Evolutionary conservation across 2,113 vertebrate species (phyloP).

Genomic region (Lonchura striata): DNA sequence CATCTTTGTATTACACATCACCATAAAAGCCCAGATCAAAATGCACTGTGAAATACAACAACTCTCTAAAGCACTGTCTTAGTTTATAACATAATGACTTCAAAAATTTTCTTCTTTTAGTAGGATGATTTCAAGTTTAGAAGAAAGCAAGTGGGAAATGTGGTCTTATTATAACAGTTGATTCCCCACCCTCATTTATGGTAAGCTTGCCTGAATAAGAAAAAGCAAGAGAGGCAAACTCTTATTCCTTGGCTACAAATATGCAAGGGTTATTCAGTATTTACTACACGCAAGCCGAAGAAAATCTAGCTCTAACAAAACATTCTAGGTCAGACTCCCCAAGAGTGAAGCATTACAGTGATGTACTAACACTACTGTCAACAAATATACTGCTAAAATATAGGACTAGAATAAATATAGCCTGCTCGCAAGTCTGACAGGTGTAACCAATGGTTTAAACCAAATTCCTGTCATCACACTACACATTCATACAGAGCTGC

Average conservation of each 20-base stretch:
- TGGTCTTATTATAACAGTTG: not conserved
- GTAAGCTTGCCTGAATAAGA: not conserved
- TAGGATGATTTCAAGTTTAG: not conserved
- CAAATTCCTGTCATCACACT: conserved; percentile 16
- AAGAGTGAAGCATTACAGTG: not conserved
- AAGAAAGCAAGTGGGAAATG: not conserved
- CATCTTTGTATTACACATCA: not conserved
- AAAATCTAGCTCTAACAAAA: not conserved
- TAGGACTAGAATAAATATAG: not conserved
- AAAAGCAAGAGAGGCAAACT: not conserved
- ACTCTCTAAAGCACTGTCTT: not conserved
- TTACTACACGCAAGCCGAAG: not conserved
- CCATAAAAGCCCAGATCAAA: not conserved
- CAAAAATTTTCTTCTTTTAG: not conserved
- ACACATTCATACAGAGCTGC: not conserved
- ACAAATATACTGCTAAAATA: not conserved
- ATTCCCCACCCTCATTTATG: not conserved
- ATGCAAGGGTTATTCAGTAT: not conserved
- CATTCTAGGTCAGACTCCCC: not conserved
- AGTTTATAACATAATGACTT: not conserved
- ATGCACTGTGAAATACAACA: not conserved
- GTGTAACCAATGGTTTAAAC: not conserved
- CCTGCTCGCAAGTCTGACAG: not conserved
- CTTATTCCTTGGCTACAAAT: not conserved
- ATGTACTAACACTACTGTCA: not conserved